These are phyloP conservation scores for Eutrigla gurnardus DNA, from an alignment of 2,797 vertebrate genomes.

Conservation along the genomic window DNA sequence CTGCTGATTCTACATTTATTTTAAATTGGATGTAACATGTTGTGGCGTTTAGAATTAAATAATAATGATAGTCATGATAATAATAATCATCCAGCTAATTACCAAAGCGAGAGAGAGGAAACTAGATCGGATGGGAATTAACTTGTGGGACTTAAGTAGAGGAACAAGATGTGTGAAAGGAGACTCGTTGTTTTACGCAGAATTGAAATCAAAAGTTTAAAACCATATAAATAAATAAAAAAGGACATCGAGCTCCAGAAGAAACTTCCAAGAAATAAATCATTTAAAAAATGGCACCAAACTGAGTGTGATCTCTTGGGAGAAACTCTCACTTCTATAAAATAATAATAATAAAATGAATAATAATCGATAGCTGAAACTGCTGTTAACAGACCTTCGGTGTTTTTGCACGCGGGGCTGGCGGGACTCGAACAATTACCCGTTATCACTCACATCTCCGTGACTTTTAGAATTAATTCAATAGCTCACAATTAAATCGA, in stretches of 20 bases:
- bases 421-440: not conserved
- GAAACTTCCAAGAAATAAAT: not conserved
- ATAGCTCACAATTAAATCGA: conserved; percentile 34
- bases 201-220: not conserved
- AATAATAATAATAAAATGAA: not conserved
- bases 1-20: no score
- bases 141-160: not conserved
- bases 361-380: not conserved
- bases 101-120: not conserved
- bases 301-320: not conserved
- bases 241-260: not conserved
- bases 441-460: not conserved
- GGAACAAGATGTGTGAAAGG: no score
- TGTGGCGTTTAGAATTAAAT: no score
- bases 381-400: not conserved
- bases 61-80: no score
- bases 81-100: not conserved
- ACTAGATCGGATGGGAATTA: not conserved
- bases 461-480: conserved; percentile 37
- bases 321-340: not conserved
- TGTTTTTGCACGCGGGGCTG: no score
- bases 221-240: not conserved
- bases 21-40: no score
- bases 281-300: not conserved
- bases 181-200: not conserved